These are phyloP conservation scores for Cryptus viduatorius DNA, from an alignment of 2,888 invertebrate genomes.

Conservation along the genomic window DNA sequence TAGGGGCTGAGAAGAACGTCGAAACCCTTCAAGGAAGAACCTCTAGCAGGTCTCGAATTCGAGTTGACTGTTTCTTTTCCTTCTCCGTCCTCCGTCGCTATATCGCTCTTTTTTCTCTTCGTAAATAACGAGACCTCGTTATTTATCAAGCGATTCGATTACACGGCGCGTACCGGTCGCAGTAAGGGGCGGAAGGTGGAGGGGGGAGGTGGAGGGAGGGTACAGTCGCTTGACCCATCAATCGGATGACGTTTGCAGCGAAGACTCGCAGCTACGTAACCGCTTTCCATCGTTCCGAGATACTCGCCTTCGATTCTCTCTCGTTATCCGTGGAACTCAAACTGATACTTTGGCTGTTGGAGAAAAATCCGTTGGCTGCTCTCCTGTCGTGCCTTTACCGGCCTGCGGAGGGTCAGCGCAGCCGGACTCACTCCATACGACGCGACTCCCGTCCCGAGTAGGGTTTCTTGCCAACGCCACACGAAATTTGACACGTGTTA, in stretches of 20 bases:
- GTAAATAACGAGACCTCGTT: slow-evolving; percentile 69
- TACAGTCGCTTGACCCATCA: slow-evolving; percentile 57
- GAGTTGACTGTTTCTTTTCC: too few species aligned
- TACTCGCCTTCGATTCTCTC: background rate
- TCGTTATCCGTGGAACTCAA: slow-evolving; percentile 36
- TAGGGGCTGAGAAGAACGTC: slow-evolving; percentile 2
- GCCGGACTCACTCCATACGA: slow-evolving; percentile 50
- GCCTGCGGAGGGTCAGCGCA: slow-evolving; percentile 41
- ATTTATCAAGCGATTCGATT: slow-evolving; percentile 67
- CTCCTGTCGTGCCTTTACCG: slow-evolving; percentile 3
- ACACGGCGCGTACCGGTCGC: slow-evolving; percentile 25
- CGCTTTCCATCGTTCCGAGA: slow-evolving; percentile 9
- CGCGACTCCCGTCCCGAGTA: slow-evolving; percentile 54
- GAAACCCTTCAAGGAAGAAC: slow-evolving; percentile 24
- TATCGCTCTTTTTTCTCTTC: slow-evolving; percentile 34
- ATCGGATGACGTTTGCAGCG: slow-evolving; percentile 57
- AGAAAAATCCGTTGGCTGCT: slow-evolving; percentile 41
- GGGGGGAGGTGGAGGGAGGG: background rate
- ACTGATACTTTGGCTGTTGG: background rate
- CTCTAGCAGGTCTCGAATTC: slow-evolving; percentile 25
- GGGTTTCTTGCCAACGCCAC: slow-evolving; percentile 60
- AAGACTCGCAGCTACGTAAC: slow-evolving; percentile 26
- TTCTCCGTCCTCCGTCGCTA: background rate
- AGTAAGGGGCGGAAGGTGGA: background rate
- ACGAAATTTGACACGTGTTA: slow-evolving; percentile 76